Conservation (phyloP, 2,113 vertebrate genomes). For the Setophaga petechia region DNA sequence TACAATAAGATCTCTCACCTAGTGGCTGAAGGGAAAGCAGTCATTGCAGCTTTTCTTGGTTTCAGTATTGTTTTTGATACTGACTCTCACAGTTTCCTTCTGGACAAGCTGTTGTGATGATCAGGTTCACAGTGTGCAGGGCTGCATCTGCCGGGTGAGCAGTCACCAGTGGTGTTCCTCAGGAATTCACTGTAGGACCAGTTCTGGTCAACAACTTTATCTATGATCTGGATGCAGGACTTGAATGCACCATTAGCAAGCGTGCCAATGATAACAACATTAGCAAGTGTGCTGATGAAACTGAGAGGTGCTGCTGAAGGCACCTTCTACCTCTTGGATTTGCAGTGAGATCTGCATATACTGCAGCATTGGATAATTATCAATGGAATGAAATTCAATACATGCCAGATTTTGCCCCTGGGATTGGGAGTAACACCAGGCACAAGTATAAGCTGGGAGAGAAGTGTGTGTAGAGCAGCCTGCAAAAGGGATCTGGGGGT, state of each 20-base stretch:
- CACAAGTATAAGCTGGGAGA: background rate
- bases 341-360: background rate
- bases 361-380: accelerated
- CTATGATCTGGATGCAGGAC: background rate
- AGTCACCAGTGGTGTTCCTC: background rate
- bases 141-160: background rate
- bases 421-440: accelerated
- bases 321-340: background rate
- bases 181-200: background rate
- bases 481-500: background rate
- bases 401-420: background rate
- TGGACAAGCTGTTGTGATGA: background rate
- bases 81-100: background rate
- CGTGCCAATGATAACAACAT: too few species aligned
- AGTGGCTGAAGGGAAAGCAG: background rate
- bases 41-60: background rate
- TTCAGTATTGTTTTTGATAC: background rate
- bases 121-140: background rate
- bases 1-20: background rate
- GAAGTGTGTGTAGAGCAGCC: background rate
- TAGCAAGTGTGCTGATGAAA: background rate
- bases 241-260: background rate
- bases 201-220: background rate
- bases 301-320: background rate
- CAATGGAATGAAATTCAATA: background rate